Evolutionary conservation across 2,888 invertebrate species (phyloP), one percentile per base, ranked within the genome.

Genomic region (Macropis europaea): DNA sequence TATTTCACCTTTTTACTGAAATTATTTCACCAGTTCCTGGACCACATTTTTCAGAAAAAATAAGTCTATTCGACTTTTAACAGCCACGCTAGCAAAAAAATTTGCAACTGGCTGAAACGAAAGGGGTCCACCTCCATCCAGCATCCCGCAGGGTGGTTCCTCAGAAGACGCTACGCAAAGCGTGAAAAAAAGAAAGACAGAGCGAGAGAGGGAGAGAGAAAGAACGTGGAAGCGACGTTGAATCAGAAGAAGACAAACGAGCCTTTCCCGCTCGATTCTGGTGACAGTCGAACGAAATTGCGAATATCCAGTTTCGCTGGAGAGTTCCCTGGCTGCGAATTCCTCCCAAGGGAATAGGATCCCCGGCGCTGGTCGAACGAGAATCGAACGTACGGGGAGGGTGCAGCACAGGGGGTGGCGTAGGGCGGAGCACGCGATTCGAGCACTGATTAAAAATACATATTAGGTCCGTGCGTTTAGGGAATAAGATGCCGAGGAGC

Each of bases 381-480:
- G 73, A 78, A 59, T 62, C 22, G 53, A 36, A 34, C 26, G 30
- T n/a, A n/a, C n/a, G 9, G 6, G 9, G 2, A 0, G 2, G 26
- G n/a, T 7, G 7, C 22, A 0, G 9, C 38, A n/a, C 2, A 6
- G 50, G 53, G 13, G 6, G 17, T 32, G 17, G 24, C 9, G 63
- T 40, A 28, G 4, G 9, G 17, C 28, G 43, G 17, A 15, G 53
- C 24, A 45, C 43, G 70, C 79, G 79, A 79, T 73, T 76, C 78
- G 73, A 70, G 72, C 76, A 73, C 80, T 84, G 84, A 86, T 86
- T 85, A 86, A 86, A 86, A 85, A 85, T 82, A 81, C 82, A 86
- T 86, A 82, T 81, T 77, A 73, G 72, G 75, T 63, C 59, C 63
- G 77, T 66, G 77, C 74, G 79, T 81, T 83, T 77, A 79, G 79